Conservation (phyloP, 2,113 vertebrate species). For the Paramormyrops kingsleyae region DNA sequence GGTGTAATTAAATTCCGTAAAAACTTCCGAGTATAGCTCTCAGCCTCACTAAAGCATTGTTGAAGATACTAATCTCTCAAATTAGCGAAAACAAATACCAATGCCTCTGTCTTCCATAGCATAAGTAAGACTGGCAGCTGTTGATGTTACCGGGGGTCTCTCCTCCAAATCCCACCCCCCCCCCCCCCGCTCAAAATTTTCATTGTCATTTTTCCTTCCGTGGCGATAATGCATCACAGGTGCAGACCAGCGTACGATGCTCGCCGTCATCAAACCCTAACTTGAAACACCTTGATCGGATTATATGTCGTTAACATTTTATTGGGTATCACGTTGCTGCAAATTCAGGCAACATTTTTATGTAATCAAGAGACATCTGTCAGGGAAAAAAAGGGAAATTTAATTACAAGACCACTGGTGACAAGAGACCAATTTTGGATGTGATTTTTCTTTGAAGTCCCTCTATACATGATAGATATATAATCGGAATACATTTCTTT, state of each 20-base stretch:
- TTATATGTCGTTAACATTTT: conserved; percentile 52
- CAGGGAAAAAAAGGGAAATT: conserved; percentile 57
- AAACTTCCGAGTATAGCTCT: neutral
- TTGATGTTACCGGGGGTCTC: neutral
- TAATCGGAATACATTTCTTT: neutral
- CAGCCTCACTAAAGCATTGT: neutral
- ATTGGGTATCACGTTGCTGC: conserved; percentile 52
- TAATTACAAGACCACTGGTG: conserved; percentile 55
- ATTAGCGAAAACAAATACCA: neutral
- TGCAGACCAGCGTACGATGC: conserved; percentile 37
- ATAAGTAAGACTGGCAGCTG: neutral
- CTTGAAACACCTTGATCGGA: conserved; percentile 52
- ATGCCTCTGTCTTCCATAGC: neutral
- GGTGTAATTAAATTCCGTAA: neutral
- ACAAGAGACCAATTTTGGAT: conserved; percentile 38
- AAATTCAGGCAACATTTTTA: conserved; percentile 62
- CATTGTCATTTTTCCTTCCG: neutral
- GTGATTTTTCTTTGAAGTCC: neutral
- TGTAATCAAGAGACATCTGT: conserved; percentile 56
- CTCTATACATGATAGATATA: neutral
- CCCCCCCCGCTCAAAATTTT: neutral
- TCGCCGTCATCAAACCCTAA: conserved; percentile 43
- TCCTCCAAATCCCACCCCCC: neutral
- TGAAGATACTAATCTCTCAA: neutral
- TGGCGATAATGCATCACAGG: conserved; percentile 57